Evolutionary conservation across 2,888 invertebrate species (phyloP), one percentile per base, ranked within the genome.

Genomic region (Hemistola chrysoprasaria): DNA sequence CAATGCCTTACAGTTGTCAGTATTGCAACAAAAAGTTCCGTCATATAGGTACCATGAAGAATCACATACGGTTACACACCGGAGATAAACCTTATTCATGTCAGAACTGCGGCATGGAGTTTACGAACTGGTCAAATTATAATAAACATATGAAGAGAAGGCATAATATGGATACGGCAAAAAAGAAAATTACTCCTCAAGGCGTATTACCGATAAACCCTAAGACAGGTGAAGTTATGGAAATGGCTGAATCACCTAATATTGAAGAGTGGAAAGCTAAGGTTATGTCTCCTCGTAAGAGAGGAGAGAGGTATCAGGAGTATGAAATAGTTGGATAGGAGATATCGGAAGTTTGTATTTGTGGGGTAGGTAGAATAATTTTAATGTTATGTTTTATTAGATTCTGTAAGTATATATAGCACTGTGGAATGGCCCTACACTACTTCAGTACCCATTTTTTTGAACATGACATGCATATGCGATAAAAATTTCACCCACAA

Each of bases 61-160:
- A 93, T n/a, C 95, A 95, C 65, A 90, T 93, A 43, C 78, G 94
- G 7, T 93, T 93, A 54, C 95, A 95, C 53, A 93, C 92, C 0
- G 92, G 91, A 0, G 93, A 92, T 22, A 90, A 94, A 21, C 95
- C 95, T 0, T 95, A 95, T 64, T 91, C 92, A 0, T 95, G 95
- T 57, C 71, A 91, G 22, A 91, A 92, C 48, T 95, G 95, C 61
- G 92, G 92, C 38, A 84, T 88, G 84, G 82, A 94, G 61, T 95
- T 95, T 54, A 94, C 94, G 0, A 95, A 95, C 65, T 95, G 95
- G 94, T 94, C 95, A 0, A 95, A 95, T 76, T 95, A 94, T 59
- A 95, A 95, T 60, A 95, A 95, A 58, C 95, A 95, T 65, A 94
- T 95, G 93, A 95, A 94, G 74, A 78, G 95, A 11, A 83, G 94